These are phyloP conservation scores for Hormaphis cornu DNA, from an alignment of 1,140 invertebrate species.

Conservation along the genomic window DNA sequence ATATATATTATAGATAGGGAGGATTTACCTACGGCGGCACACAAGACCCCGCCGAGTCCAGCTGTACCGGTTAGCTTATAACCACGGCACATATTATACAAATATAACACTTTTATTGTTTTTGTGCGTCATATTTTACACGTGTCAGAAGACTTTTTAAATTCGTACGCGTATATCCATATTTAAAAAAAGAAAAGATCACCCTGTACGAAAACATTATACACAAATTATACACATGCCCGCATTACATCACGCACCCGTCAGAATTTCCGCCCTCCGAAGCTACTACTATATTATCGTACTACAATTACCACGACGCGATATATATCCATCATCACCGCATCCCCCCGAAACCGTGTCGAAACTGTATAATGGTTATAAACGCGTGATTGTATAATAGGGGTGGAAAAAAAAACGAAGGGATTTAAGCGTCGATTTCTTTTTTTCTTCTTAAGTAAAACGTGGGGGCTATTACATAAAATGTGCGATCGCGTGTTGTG, in stretches of 20 bases:
- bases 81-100: too few species aligned
- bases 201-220: too few species aligned
- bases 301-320: neutral
- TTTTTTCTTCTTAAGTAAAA: neutral
- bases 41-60: neutral
- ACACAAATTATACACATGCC: neutral
- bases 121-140: too few species aligned
- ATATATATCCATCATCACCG: neutral
- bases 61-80: too few species aligned
- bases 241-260: conserved; percentile 31
- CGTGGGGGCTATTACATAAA: neutral
- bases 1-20: too few species aligned
- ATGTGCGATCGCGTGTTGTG: neutral
- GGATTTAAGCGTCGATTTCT: neutral
- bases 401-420: neutral
- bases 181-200: too few species aligned
- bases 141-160: too few species aligned
- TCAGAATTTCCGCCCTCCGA: conserved; percentile 8
- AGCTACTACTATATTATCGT: neutral
- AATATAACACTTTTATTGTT: too few species aligned
- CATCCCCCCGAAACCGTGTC: neutral
- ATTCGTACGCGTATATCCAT: too few species aligned
- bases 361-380: conserved; percentile 14
- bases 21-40: neutral
- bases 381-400: neutral